Evolutionary conservation across 2,113 vertebrate species (phyloP).

Genomic region (Chaetodon trifascialis): DNA sequence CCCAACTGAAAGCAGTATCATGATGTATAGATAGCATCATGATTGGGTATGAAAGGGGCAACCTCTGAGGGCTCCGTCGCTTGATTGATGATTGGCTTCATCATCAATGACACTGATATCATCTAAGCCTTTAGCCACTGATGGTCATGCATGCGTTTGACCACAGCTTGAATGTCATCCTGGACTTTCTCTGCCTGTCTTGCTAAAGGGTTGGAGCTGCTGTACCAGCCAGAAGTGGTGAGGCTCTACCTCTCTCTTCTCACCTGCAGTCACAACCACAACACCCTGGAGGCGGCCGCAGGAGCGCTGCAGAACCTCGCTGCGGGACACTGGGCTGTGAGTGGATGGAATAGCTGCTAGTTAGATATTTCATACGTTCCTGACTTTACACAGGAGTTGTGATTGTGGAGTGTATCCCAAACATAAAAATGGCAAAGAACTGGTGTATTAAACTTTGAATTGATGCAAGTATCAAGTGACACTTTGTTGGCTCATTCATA

Average conservation of each 20-base stretch:
- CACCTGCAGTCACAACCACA: conserved; percentile 96
- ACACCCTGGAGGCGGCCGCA: conserved; percentile 96
- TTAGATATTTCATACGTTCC: not conserved
- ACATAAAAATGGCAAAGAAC: not conserved
- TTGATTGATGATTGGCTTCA: no score
- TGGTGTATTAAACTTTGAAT: not conserved
- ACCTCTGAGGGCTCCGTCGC: no score
- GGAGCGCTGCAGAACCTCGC: conserved; percentile 97
- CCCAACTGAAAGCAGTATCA: no score
- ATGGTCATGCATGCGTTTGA: not conserved
- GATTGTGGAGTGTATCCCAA: not conserved
- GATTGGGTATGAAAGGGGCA: no score
- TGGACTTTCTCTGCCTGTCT: conserved; percentile 21
- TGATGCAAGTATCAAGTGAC: conserved; percentile 8
- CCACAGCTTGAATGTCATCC: not conserved
- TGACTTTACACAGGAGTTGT: not conserved
- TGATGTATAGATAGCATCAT: no score
- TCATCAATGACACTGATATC: not conserved
- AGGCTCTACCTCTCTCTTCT: conserved; percentile 96
- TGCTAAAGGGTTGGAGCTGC: conserved; percentile 91
- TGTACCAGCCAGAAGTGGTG: conserved; percentile 98
- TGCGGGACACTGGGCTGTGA: conserved; percentile 93
- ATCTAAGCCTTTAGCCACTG: not conserved
- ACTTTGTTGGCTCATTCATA: not conserved
- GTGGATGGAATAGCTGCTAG: conserved; percentile 44